Evolutionary conservation across 2,797 vertebrate genomes (phyloP).

Genomic region (Alauda arvensis): DNA sequence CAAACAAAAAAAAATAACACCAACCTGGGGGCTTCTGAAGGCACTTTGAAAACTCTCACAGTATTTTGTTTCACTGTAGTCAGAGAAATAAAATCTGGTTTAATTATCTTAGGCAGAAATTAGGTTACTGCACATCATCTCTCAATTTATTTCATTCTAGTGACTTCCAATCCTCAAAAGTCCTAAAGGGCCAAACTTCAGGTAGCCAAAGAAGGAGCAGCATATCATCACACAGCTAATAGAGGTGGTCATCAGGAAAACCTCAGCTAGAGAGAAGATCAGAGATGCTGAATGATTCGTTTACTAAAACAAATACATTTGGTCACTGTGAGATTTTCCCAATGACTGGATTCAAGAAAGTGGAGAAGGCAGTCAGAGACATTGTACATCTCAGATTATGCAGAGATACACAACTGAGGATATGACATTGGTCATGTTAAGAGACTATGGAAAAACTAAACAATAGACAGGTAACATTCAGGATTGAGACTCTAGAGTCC

Average conservation of each 20-base stretch:
- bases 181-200: not conserved
- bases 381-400: not conserved
- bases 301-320: not conserved
- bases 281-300: not conserved
- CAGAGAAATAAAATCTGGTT: not conserved
- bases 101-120: not conserved
- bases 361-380: not conserved
- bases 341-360: not conserved
- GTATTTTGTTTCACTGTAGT: not conserved
- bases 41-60: not conserved
- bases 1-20: too few species aligned
- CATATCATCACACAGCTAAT: not conserved
- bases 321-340: not conserved
- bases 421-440: not conserved
- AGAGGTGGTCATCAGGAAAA: not conserved
- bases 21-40: not conserved
- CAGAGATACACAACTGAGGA: not conserved
- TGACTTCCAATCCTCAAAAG: not conserved
- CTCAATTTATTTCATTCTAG: not conserved
- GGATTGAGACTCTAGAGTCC: not conserved
- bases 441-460: not conserved
- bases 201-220: not conserved
- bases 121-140: not conserved
- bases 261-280: not conserved
- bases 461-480: not conserved